Evolutionary conservation across 2,113 vertebrate genomes (phyloP).

Genomic region (Synodontis membranacea): DNA sequence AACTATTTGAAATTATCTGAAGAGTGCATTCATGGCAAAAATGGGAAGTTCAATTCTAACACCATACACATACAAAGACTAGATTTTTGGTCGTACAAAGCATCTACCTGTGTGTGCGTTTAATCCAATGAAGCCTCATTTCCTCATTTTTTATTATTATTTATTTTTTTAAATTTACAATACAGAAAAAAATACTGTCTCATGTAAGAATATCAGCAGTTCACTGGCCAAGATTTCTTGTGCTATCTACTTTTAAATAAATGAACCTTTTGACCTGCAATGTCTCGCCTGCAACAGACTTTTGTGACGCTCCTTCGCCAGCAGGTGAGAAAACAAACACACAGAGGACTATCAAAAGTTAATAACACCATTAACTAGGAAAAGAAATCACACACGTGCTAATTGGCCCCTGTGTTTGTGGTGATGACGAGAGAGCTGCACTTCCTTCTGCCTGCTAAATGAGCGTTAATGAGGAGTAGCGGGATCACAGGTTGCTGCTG

Average conservation of each 20-base stretch:
- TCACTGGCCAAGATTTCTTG: neutral
- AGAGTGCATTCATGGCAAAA: neutral
- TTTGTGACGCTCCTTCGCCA: conserved; percentile 10
- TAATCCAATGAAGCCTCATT: neutral
- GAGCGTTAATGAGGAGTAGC: conserved; percentile 37
- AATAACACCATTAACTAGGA: conserved; percentile 56
- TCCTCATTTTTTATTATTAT: too few relatives aligned
- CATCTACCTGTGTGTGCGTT: neutral
- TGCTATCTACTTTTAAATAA: neutral
- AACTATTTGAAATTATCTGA: neutral
- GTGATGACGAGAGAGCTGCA: conserved; percentile 67
- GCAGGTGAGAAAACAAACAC: conserved; percentile 48
- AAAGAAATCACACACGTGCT: conserved; percentile 75
- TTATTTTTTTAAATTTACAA: too few relatives aligned
- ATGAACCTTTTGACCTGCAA: neutral
- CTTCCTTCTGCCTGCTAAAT: conserved; percentile 48
- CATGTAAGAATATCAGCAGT: neutral
- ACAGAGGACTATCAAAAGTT: conserved; percentile 46
- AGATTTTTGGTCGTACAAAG: neutral
- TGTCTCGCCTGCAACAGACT: neutral
- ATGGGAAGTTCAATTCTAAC: neutral
- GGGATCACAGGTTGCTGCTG: neutral
- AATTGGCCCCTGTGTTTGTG: conserved; percentile 72
- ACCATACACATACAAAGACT: neutral
- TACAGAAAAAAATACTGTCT: neutral